phyloP scores from a whole-genome alignment of 2,113 vertebrate species.

The Nothobranchius kuhntae region DNA sequence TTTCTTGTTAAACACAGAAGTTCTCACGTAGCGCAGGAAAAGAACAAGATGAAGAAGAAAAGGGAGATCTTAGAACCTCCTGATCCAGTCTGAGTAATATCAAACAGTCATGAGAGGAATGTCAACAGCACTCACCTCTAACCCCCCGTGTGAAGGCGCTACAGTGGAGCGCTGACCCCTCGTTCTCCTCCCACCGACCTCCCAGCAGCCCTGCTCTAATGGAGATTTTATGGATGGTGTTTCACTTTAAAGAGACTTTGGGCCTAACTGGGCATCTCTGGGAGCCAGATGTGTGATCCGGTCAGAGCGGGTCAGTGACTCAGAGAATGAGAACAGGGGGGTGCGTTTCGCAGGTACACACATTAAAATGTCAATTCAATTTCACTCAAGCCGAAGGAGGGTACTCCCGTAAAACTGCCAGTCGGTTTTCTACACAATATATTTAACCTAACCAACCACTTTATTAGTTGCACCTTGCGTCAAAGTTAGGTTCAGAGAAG shows the following conservation, averaged over 20 bases:
- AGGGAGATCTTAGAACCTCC: conserved; percentile 57
- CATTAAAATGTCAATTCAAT: conserved; percentile 46
- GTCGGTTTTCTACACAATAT: conserved; percentile 1
- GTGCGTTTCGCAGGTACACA: conserved; percentile 44
- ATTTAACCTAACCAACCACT: neutral
- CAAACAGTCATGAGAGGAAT: conserved; percentile 74
- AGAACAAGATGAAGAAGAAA: too few species aligned
- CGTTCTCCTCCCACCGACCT: conserved; percentile 68
- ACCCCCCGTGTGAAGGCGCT: conserved; percentile 70
- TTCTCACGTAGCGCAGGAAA: too few species aligned
- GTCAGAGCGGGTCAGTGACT: conserved; percentile 63
- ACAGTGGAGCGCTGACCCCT: conserved; percentile 65
- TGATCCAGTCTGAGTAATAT: conserved; percentile 73
- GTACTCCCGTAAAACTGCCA: neutral
- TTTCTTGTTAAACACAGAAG: conserved; percentile 55
- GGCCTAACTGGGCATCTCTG: conserved; percentile 58
- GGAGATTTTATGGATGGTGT: conserved; percentile 78
- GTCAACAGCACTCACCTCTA: conserved; percentile 73
- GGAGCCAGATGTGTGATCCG: conserved; percentile 71
- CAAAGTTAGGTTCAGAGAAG: neutral
- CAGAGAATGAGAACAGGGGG: conserved; percentile 25
- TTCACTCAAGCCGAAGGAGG: neutral
- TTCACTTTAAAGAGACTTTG: conserved; percentile 73
- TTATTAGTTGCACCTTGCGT: neutral
- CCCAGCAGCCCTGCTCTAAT: conserved; percentile 72